Evolutionary conservation across 2,888 invertebrate genomes (phyloP).

Genomic region (Epinotia brunnichana): DNA sequence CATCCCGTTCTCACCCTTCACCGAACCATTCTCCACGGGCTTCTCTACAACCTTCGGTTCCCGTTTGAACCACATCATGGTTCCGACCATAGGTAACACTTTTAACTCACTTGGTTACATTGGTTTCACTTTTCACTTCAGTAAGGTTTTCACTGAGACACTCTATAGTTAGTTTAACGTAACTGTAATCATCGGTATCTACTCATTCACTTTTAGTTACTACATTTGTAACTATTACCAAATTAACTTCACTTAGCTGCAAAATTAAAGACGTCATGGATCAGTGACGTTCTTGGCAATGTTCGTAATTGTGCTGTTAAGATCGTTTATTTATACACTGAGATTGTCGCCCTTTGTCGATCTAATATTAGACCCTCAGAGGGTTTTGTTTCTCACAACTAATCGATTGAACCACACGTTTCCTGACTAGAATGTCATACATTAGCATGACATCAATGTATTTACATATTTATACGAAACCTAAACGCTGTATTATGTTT

Average conservation of each 20-base stretch:
- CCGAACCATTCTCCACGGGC: constrained; percentile 68
- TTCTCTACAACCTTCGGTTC: constrained; percentile 74
- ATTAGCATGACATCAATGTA: constrained; percentile 9
- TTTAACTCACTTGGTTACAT: constrained; percentile 26
- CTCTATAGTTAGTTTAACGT: constrained; percentile 10
- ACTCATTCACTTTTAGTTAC: constrained; percentile 6
- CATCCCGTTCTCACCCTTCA: constrained; percentile 69
- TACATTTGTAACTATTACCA: constrained; percentile 8
- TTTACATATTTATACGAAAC: constrained; percentile 6
- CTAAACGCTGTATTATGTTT: constrained; percentile 10
- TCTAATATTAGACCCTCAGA: constrained; percentile 27
- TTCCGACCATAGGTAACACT: constrained; percentile 53
- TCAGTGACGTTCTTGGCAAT: constrained; percentile 42
- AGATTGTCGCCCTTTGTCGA: constrained; percentile 43
- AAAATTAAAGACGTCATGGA: constrained; percentile 27
- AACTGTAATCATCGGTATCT: constrained; percentile 17
- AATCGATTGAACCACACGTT: constrained; percentile 30
- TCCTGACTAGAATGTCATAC: constrained; percentile 17
- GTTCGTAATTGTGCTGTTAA: constrained; percentile 33
- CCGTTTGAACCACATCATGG: constrained; percentile 81
- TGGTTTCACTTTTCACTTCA: constrained; percentile 29
- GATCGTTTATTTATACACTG: constrained; percentile 38
- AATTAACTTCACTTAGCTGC: constrained; percentile 17
- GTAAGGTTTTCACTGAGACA: constrained; percentile 7
- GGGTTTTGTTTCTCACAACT: constrained; percentile 25